Conservation (phyloP, 1,140 invertebrate species). For the Pogonus chalceus region DNA sequence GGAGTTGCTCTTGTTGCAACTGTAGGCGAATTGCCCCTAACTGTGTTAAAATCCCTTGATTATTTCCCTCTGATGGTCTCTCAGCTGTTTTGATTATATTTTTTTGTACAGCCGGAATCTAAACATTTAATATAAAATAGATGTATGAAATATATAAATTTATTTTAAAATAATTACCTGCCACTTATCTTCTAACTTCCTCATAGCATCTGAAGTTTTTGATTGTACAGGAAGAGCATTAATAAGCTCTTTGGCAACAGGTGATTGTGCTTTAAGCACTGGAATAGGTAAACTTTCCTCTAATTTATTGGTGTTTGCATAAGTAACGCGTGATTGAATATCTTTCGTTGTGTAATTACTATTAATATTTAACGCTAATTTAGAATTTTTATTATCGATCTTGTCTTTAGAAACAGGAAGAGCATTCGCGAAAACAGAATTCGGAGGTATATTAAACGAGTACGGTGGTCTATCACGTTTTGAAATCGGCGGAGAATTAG, state of each 20-base stretch:
- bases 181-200: slow-evolving; percentile 43
- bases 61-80: slow-evolving; percentile 35
- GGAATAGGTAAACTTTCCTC: slow-evolving; percentile 41
- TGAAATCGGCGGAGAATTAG: slow-evolving; percentile 29
- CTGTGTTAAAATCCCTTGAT: slow-evolving; percentile 43
- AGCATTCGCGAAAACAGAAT: slow-evolving; percentile 28
- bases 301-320: slow-evolving; percentile 17
- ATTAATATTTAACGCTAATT: background rate
- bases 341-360: background rate
- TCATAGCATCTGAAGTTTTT: slow-evolving; percentile 36
- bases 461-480: slow-evolving; percentile 19
- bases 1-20: slow-evolving; percentile 44
- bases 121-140: too few relatives aligned
- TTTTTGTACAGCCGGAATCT: slow-evolving; percentile 42
- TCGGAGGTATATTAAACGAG: slow-evolving; percentile 28
- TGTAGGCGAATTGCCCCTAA: slow-evolving; percentile 46
- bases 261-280: slow-evolving; percentile 41
- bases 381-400: background rate
- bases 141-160: too few relatives aligned
- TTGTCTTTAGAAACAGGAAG: background rate
- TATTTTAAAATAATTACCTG: slow-evolving; percentile 31
- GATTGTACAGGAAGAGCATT: slow-evolving; percentile 32
- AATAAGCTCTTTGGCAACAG: slow-evolving; percentile 32
- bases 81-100: slow-evolving; percentile 39
- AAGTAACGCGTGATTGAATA: slow-evolving; percentile 11